Conservation (phyloP, 2,797 vertebrate species). For the Sibirionetta formosa region DNA sequence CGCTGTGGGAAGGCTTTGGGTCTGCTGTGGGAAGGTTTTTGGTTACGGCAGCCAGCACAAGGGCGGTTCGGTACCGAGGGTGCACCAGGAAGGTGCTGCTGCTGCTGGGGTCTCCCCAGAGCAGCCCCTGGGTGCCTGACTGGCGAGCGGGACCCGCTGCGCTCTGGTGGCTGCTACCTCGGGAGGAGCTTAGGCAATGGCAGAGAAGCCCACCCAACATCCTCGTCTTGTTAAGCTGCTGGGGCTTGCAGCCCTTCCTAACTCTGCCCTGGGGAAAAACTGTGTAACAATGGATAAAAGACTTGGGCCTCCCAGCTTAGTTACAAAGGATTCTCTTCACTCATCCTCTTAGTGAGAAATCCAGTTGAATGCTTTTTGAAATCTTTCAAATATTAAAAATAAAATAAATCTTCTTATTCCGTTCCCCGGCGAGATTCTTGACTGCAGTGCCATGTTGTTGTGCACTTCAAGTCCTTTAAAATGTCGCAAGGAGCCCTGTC, state of each 20-base stretch:
- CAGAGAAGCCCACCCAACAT: slow-evolving; percentile 65
- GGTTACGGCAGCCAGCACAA: neutral
- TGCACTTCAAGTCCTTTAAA: slow-evolving; percentile 30
- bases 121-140: neutral
- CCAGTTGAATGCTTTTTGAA: slow-evolving; percentile 72
- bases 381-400: slow-evolving; percentile 73
- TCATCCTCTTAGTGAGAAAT: slow-evolving; percentile 76
- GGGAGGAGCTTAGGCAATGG: slow-evolving; percentile 34
- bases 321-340: slow-evolving; percentile 60
- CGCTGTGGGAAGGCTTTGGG: neutral
- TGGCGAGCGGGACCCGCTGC: rapidly evolving
- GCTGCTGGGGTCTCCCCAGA: neutral
- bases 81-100: neutral
- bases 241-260: slow-evolving; percentile 63
- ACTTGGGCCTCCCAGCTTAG: slow-evolving; percentile 60
- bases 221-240: slow-evolving; percentile 58
- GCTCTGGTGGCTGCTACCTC: neutral
- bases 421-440: neutral
- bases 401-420: slow-evolving; percentile 64
- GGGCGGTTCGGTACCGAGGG: neutral
- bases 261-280: slow-evolving; percentile 52
- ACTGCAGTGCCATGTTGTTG: slow-evolving; percentile 59
- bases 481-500: slow-evolving; percentile 34
- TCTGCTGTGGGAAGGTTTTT: neutral
- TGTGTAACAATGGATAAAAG: slow-evolving; percentile 72